Evolutionary conservation across 2,888 invertebrate species (phyloP).

Genomic region (Diploptera punctata): DNA sequence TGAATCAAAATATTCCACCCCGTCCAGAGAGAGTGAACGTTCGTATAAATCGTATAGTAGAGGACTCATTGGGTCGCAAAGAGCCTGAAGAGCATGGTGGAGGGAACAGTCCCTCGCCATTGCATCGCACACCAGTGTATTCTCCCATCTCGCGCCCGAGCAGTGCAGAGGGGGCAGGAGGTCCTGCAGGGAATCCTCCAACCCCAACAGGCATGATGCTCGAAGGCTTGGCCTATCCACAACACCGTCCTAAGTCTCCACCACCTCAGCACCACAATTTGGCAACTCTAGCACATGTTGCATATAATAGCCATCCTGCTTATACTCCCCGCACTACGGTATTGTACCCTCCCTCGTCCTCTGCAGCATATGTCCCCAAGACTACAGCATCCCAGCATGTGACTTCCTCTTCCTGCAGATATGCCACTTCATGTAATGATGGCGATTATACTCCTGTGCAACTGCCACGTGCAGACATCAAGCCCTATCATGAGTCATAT

Average conservation of each 20-base stretch:
- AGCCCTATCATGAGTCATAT: constrained; percentile 74
- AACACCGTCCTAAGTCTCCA: constrained; percentile 45
- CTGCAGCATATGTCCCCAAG: constrained; percentile 23
- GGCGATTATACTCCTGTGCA: constrained; percentile 61
- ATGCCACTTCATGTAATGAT: constrained; percentile 25
- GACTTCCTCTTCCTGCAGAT: constrained; percentile 40
- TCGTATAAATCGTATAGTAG: constrained; percentile 47
- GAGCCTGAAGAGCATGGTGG: constrained; percentile 28
- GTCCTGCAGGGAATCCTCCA: constrained; percentile 28
- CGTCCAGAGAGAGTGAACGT: constrained; percentile 65
- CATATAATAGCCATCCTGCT: constrained; percentile 45
- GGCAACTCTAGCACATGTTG: constrained; percentile 54
- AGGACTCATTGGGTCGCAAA: constrained; percentile 12
- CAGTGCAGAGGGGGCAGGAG: constrained; percentile 50
- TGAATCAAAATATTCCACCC: constrained; percentile 64
- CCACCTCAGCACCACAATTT: constrained; percentile 48
- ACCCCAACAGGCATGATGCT: constrained; percentile 35
- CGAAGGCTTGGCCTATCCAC: constrained; percentile 46
- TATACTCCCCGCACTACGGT: constrained; percentile 54
- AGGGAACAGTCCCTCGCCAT: constrained; percentile 45
- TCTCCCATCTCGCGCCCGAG: constrained; percentile 57
- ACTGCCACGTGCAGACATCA: constrained; percentile 72
- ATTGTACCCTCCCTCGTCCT: constrained; percentile 48
- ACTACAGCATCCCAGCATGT: constrained; percentile 28
- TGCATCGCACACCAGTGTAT: constrained; percentile 49